These are phyloP conservation scores for Anguilla japonica DNA, from an alignment of 2,113 vertebrate genomes.

Conservation along the genomic window DNA sequence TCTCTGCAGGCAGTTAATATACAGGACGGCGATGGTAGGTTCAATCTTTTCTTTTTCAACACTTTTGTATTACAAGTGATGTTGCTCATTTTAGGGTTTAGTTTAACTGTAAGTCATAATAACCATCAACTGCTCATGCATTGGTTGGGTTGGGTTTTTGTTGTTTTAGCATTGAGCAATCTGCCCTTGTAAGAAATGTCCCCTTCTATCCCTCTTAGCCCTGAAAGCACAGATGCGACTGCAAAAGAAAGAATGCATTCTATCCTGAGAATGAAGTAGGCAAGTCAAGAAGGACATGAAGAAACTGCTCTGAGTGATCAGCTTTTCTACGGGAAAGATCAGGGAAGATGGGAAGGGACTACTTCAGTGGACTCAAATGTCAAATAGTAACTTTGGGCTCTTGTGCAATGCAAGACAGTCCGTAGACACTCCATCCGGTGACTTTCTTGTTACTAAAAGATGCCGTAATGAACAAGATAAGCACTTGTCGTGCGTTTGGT, in stretches of 20 bases:
- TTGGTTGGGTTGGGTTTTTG: background rate
- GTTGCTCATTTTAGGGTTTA: too few relatives aligned
- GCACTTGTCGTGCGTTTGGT: too few relatives aligned
- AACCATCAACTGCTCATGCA: background rate
- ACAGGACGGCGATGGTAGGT: slow-evolving; percentile 32
- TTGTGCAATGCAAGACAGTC: background rate
- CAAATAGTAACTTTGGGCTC: background rate
- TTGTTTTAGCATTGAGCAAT: background rate
- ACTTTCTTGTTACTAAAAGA: background rate
- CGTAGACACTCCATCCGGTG: background rate
- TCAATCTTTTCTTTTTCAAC: background rate
- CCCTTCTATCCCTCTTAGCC: slow-evolving; percentile 23
- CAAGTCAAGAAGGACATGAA: background rate
- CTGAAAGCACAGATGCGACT: background rate
- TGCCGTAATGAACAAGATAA: too few relatives aligned
- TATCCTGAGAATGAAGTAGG: slow-evolving; percentile 31
- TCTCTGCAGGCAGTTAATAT: slow-evolving; percentile 40
- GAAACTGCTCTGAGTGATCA: background rate
- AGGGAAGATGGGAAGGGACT: background rate
- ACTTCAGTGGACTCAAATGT: background rate
- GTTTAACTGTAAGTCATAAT: too few relatives aligned
- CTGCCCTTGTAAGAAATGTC: background rate
- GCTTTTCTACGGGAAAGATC: background rate
- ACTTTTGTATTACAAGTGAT: background rate
- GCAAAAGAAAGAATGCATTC: slow-evolving; percentile 1